A percentile compares a stretch with the other conserved stretches of the same genome.
Evolutionary conservation across 2,797 vertebrate species (phyloP).

Genomic region (Hemitrygon akajei): DNA sequence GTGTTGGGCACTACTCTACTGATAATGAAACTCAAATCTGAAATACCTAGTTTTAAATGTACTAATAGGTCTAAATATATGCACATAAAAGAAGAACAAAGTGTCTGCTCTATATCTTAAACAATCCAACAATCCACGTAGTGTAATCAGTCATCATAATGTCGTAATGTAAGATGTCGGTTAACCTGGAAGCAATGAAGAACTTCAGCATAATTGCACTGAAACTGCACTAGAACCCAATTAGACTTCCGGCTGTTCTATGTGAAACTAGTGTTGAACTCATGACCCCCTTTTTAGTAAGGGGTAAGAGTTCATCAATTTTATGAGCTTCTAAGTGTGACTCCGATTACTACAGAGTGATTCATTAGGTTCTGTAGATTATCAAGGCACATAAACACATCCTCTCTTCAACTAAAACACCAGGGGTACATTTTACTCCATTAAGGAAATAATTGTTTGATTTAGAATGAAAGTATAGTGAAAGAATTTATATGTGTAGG

Average conservation of each 20-base stretch:
- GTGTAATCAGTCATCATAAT: constrained; percentile 1
- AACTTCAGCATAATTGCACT: neutral
- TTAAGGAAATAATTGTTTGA: neutral
- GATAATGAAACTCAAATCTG: neutral
- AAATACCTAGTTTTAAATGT: neutral
- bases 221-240: constrained; percentile 20
- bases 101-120: neutral
- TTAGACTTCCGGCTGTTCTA: constrained; percentile 26
- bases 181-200: constrained; percentile 36
- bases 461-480: neutral
- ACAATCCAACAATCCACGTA: neutral
- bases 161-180: neutral
- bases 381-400: constrained; percentile 31
- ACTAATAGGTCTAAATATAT: neutral
- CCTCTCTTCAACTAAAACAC: neutral
- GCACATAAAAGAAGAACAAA: neutral
- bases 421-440: constrained; percentile 14
- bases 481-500: neutral
- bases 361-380: constrained; percentile 34
- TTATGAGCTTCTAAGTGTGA: constrained; percentile 35
- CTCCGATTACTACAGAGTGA: constrained; percentile 23
- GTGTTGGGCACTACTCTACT: neutral
- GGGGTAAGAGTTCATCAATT: constrained; percentile 29
- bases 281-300: constrained; percentile 12
- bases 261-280: constrained; percentile 30